A percentile compares a stretch with the other conserved stretches of the same genome.
Conservation (phyloP, 2,888 invertebrate species). For the Oithona nana region DNA sequence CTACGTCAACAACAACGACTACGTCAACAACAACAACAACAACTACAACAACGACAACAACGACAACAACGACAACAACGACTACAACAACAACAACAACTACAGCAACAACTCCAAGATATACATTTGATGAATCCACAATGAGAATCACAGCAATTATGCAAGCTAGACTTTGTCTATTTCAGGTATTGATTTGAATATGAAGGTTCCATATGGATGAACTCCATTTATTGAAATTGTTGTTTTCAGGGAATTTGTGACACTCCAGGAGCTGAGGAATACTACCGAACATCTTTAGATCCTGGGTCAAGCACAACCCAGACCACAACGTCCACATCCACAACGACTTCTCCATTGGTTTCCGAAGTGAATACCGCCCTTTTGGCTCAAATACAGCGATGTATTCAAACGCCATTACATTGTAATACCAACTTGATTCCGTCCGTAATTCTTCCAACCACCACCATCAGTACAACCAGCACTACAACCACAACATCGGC, state of each 20-base stretch:
- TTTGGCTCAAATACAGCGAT: constrained; percentile 3
- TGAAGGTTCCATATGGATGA: too few relatives aligned
- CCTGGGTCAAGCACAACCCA: not conserved
- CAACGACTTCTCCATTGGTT: not conserved
- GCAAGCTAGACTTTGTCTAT: not conserved
- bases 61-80: not conserved
- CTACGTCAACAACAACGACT: constrained; percentile 45
- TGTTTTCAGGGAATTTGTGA: not conserved
- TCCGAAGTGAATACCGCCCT: not conserved
- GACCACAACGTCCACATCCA: not conserved
- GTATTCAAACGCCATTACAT: not conserved
- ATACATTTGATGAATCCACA: not conserved
- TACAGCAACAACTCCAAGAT: not conserved
- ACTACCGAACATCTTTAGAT: not conserved
- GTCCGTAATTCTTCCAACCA: not conserved
- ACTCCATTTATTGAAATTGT: too few relatives aligned
- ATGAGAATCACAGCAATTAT: not conserved
- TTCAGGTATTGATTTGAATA: not conserved
- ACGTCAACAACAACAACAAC: constrained; percentile 3
- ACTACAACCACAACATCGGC: constrained; percentile 2
- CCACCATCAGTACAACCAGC: not conserved
- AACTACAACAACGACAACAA: not conserved
- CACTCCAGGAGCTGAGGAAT: not conserved
- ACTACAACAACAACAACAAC: constrained; percentile 1
- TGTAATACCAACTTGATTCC: constrained; percentile 1